Conservation (phyloP, 1,140 invertebrate genomes). For the Linepithema humile region DNA sequence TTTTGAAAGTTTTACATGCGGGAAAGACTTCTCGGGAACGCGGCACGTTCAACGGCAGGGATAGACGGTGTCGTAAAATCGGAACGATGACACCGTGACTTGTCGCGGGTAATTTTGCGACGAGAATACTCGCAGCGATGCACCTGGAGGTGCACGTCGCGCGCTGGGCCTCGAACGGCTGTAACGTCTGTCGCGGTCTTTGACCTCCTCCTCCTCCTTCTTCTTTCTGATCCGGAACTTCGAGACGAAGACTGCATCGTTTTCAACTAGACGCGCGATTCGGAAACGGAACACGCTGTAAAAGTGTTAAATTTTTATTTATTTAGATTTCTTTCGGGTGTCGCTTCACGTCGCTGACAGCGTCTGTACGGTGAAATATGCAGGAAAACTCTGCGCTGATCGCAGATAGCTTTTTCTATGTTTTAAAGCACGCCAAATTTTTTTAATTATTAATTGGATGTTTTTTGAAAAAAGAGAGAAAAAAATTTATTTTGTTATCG, state of each 20-base stretch:
- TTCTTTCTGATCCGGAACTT: conserved; percentile 33
- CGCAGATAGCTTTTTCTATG: neutral
- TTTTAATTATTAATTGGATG: neutral
- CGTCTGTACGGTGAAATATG: neutral
- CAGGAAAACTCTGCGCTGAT: neutral
- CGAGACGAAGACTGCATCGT: conserved; percentile 40
- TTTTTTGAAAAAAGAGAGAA: too few species aligned
- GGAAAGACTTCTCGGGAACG: neutral
- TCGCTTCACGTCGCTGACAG: neutral
- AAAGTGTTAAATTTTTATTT: neutral
- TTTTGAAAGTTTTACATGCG: neutral
- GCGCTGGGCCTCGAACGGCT: conserved; percentile 36
- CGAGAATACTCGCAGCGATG: conserved; percentile 64
- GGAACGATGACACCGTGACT: conserved; percentile 27
- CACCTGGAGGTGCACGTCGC: conserved; percentile 62
- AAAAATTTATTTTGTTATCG: neutral
- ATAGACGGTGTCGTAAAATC: conserved; percentile 35
- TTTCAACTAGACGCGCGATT: conserved; percentile 14
- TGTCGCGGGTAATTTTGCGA: conserved; percentile 61
- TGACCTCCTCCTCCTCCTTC: conserved; percentile 46
- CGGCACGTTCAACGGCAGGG: neutral
- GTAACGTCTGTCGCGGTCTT: conserved; percentile 60
- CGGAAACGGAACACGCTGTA: neutral
- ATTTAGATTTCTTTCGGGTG: neutral
- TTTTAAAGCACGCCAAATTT: neutral